A percentile compares a stretch with the other conserved stretches of the same genome.
phyloP scores from a whole-genome alignment of 2,797 vertebrate species.

The Limosa lapponica region DNA sequence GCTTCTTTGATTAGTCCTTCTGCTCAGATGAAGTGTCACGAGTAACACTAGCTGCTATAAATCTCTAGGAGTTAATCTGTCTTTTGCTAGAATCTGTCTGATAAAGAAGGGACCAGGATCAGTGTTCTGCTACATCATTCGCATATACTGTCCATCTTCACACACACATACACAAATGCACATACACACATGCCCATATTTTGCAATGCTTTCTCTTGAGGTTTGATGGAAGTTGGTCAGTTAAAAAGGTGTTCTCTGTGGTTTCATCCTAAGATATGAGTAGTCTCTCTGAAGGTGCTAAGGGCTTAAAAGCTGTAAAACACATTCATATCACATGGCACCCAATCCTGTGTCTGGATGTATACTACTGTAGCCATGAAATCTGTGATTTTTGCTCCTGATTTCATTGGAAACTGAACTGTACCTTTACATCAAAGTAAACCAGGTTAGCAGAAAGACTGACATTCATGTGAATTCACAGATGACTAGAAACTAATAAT shows the following conservation, averaged over 20 bases:
- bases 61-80: background rate
- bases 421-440: background rate
- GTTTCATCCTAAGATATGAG: background rate
- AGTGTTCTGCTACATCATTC: background rate
- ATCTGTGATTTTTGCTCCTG: background rate
- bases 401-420: background rate
- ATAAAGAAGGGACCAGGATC: background rate
- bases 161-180: background rate
- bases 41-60: background rate
- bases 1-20: background rate
- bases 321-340: rapidly evolving
- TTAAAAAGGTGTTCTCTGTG: background rate
- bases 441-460: background rate
- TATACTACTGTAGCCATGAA: background rate
- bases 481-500: background rate
- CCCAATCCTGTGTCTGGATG: background rate
- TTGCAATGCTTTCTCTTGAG: background rate
- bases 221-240: background rate
- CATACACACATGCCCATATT: background rate
- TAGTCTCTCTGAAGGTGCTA: background rate
- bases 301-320: background rate
- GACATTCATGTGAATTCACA: background rate
- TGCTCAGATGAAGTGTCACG: background rate
- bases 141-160: background rate
- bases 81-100: background rate